Evolutionary conservation across 2,888 invertebrate genomes (phyloP), one percentile per base, ranked within the genome.

Genomic region (Quadriops clusia): DNA sequence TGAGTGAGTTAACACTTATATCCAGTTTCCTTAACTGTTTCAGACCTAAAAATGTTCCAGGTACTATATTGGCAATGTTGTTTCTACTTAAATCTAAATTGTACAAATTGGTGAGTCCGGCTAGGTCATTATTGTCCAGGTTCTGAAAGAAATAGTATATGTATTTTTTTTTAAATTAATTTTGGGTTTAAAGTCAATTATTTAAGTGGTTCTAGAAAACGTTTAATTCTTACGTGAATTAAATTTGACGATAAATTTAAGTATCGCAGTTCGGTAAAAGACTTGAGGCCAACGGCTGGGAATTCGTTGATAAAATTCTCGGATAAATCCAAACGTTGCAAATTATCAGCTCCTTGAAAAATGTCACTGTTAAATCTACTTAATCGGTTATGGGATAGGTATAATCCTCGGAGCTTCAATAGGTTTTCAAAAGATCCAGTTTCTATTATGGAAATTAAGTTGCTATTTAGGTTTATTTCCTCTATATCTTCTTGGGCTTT

Each of bases 301-400:
- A 87, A 83, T 53, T 82, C 81, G 2, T 68, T 66, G 32, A 91
- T 75, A 54, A 85, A 86, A 64, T 93, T 93, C 50, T 82, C 77
- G 0, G 87, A 84, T 14, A 94, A 64, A 55, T 90, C 86, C 41
- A 94, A 63, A 44, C 76, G 77, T 46, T 81, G 74, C 37, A 93
- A 64, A 45, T 77, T 77, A 33, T 74, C 72, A 3, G 83, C 72
- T 30, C 84, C 74, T 56, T 75, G 73, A 49, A 89, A 85, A 30
- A 84, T 78, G 51, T 86, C 84, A 54, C 85, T 85, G 57, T 87
- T 86, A 50, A 90, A 73, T 46, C 77, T 76, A 5, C 73, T 71
- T 9, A 90, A 67, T 40, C 80, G 72, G 61, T 91, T 91, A 41
- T 78, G 74, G 2, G 81, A 75, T 27, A 89, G 60, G 53, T 78